These are phyloP conservation scores for Orchesella flavescens DNA, from an alignment of 2,888 invertebrate species.

Conservation along the genomic window DNA sequence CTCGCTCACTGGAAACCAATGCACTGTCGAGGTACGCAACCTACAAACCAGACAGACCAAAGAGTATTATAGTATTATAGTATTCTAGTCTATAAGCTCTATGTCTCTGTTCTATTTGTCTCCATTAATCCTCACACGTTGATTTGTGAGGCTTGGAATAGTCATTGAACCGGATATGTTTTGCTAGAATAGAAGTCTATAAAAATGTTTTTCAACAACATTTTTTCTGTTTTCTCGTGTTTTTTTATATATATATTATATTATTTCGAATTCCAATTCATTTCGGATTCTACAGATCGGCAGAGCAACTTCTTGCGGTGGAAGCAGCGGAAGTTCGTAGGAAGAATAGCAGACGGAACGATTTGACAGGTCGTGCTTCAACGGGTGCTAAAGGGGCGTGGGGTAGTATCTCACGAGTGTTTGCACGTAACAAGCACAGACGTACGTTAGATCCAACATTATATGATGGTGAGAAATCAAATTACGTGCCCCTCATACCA, in stretches of 20 bases:
- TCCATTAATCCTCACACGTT: not conserved
- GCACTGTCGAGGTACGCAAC: slow-evolving; percentile 77
- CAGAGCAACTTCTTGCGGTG: slow-evolving; percentile 84
- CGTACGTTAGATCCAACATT: slow-evolving; percentile 82
- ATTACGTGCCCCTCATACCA: slow-evolving; percentile 52
- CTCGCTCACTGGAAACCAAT: slow-evolving; percentile 80
- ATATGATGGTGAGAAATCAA: slow-evolving; percentile 77
- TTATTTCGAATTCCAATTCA: too few relatives aligned
- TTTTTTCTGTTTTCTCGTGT: slow-evolving; percentile 33
- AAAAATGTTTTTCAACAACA: not conserved
- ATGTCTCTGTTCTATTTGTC: not conserved
- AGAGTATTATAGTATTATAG: too few relatives aligned
- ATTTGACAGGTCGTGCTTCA: slow-evolving; percentile 71
- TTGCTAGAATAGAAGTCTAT: not conserved
- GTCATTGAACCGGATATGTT: not conserved
- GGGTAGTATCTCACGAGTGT: slow-evolving; percentile 93
- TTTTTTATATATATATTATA: too few relatives aligned
- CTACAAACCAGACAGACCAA: not conserved
- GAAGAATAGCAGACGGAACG: slow-evolving; percentile 72
- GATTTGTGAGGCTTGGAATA: not conserved
- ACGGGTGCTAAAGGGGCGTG: slow-evolving; percentile 79
- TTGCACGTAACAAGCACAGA: slow-evolving; percentile 88
- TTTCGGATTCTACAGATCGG: too few relatives aligned
- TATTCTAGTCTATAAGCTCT: slow-evolving; percentile 29
- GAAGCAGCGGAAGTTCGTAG: slow-evolving; percentile 74